Percentiles rank a stretch among this genome's conserved stretches.
Evolutionary conservation across 2,797 vertebrate species (phyloP).

Genomic region (Hippopotamyrus pictus): DNA sequence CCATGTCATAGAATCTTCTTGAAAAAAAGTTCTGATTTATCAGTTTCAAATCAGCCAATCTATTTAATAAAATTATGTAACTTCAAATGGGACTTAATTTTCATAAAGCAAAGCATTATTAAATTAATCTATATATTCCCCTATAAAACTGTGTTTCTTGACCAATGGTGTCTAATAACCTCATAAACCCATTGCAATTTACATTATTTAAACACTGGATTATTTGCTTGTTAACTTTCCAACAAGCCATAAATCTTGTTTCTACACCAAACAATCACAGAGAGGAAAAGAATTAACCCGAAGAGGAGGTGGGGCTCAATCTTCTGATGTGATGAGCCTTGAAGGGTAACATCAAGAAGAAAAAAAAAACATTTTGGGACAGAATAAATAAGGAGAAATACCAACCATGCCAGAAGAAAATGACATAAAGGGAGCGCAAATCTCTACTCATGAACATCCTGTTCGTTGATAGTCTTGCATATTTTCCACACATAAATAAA

Average conservation of each 20-base stretch:
- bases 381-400: background rate
- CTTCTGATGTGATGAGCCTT: background rate
- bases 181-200: background rate
- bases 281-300: background rate
- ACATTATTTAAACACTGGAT: background rate
- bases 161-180: background rate
- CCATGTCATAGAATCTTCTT: background rate
- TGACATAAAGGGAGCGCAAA: background rate
- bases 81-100: background rate
- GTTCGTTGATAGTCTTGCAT: background rate
- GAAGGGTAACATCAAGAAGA: background rate
- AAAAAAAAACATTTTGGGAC: background rate
- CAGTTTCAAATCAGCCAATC: background rate
- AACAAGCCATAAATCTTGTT: background rate
- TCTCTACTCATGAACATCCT: background rate
- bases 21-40: background rate
- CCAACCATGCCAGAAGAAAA: background rate
- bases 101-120: background rate
- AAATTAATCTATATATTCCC: background rate
- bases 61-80: background rate
- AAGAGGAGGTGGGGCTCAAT: background rate
- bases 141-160: background rate
- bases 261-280: background rate
- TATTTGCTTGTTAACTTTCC: background rate
- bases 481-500: background rate